Evolutionary conservation across 2,797 vertebrate species (phyloP).

Genomic region (Naso thynnoides): DNA sequence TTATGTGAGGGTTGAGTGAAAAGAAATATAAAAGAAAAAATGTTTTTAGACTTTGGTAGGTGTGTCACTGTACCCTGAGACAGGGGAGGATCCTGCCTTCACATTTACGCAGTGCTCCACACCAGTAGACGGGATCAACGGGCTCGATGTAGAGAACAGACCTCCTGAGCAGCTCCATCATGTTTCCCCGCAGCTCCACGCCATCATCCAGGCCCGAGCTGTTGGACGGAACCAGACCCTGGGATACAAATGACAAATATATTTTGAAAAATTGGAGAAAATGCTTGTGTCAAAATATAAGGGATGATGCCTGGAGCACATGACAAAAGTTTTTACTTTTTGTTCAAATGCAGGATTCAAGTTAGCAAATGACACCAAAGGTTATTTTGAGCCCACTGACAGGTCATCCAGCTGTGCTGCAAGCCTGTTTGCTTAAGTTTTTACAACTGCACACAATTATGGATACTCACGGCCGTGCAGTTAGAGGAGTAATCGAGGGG

Average conservation of each 20-base stretch:
- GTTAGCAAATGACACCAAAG: not conserved
- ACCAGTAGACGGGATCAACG: slow-evolving; percentile 78
- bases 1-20: not conserved
- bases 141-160: slow-evolving; percentile 73
- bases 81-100: slow-evolving; percentile 79
- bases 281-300: not conserved
- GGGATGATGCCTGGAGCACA: not conserved
- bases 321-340: not conserved
- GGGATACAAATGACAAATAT: not conserved
- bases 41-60: not conserved
- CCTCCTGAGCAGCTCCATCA: slow-evolving; percentile 77
- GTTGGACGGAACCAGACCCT: slow-evolving; percentile 76
- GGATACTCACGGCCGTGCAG: slow-evolving; percentile 83
- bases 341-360: not conserved
- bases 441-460: not conserved
- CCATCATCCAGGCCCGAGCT: slow-evolving; percentile 56
- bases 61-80: slow-evolving; percentile 68
- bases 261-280: not conserved
- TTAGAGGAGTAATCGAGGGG: slow-evolving; percentile 84
- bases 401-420: not conserved
- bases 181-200: slow-evolving; percentile 59
- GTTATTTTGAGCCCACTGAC: not conserved
- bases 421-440: not conserved
- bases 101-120: slow-evolving; percentile 77
- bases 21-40: not conserved